Evolutionary conservation across 1,140 invertebrate species (phyloP).

Genomic region (Piezodorus guildinii): DNA sequence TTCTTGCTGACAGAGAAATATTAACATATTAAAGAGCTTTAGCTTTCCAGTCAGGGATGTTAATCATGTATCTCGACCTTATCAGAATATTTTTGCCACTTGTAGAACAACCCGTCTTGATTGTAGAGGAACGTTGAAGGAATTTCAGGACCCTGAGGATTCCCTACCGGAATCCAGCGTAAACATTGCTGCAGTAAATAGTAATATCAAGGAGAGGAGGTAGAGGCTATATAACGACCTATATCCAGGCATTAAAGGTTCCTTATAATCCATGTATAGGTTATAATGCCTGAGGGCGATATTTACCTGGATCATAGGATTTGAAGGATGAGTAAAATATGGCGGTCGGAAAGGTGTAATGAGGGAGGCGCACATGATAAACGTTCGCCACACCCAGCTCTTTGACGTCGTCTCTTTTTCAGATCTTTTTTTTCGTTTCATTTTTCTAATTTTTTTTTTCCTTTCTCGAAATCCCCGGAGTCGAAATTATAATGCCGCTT

Average conservation of each 20-base stretch:
- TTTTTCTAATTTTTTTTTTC: background rate
- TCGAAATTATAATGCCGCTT: constrained; percentile 4
- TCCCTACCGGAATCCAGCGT: too few species aligned
- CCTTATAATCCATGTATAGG: constrained; percentile 3
- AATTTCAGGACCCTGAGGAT: too few species aligned
- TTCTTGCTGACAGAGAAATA: too few species aligned
- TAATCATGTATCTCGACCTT: too few species aligned
- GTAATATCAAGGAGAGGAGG: too few species aligned
- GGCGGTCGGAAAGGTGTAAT: background rate
- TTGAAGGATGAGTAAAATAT: constrained; percentile 2
- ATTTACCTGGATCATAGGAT: constrained; percentile 5
- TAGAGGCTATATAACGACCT: too few species aligned
- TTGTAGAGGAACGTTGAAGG: too few species aligned
- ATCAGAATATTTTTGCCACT: too few species aligned
- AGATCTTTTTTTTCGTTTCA: background rate
- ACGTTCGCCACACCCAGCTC: background rate
- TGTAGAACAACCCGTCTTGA: too few species aligned
- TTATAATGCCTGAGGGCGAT: background rate
- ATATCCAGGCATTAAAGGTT: background rate
- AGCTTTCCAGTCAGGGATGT: too few species aligned
- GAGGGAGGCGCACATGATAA: constrained; percentile 5
- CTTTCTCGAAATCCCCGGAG: constrained; percentile 5
- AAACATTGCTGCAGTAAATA: too few species aligned
- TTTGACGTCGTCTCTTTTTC: constrained; percentile 4
- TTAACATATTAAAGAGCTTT: too few species aligned